phyloP scores from a whole-genome alignment of 2,113 vertebrate species.

The Cathartes aura region DNA sequence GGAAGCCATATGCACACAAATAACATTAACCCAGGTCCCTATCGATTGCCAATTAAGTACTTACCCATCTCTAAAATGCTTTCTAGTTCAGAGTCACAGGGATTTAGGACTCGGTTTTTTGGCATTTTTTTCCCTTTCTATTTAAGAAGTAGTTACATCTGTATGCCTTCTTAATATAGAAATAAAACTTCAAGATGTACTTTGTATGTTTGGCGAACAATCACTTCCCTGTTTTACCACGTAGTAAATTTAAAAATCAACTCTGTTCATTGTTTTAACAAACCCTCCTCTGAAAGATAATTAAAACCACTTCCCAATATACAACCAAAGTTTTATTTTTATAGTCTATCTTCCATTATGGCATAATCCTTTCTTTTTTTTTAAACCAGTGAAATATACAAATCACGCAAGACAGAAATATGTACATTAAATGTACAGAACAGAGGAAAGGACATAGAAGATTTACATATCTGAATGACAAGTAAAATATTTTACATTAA shows the following conservation, averaged over 20 bases:
- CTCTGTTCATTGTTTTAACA: slow-evolving; percentile 53
- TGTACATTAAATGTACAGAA: slow-evolving; percentile 88
- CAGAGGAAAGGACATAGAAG: slow-evolving; percentile 77
- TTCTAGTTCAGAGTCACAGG: neutral
- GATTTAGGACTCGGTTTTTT: neutral
- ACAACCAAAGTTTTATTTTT: slow-evolving; percentile 85
- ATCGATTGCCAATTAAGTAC: neutral
- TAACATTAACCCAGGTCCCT: neutral
- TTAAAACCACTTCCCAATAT: slow-evolving; percentile 83
- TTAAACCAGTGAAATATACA: slow-evolving; percentile 85
- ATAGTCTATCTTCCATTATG: slow-evolving; percentile 84
- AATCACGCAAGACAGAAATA: slow-evolving; percentile 84
- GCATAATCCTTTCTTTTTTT: slow-evolving; percentile 77
- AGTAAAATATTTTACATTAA: slow-evolving; percentile 88
- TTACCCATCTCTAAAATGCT: slow-evolving; percentile 16
- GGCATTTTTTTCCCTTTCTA: rapidly evolving
- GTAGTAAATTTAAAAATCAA: slow-evolving; percentile 57
- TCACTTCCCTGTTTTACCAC: slow-evolving; percentile 36
- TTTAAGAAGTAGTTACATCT: slow-evolving; percentile 36
- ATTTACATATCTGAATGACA: slow-evolving; percentile 85
- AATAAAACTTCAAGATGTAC: slow-evolving; percentile 54
- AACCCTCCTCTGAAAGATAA: slow-evolving; percentile 73
- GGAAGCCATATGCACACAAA: neutral
- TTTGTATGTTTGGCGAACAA: slow-evolving; percentile 41
- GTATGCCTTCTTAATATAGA: slow-evolving; percentile 25